Percentiles rank a stretch among this genome's conserved stretches.
These are phyloP conservation scores for Columba livia DNA, from an alignment of 2,113 vertebrate species.

Conservation along the genomic window DNA sequence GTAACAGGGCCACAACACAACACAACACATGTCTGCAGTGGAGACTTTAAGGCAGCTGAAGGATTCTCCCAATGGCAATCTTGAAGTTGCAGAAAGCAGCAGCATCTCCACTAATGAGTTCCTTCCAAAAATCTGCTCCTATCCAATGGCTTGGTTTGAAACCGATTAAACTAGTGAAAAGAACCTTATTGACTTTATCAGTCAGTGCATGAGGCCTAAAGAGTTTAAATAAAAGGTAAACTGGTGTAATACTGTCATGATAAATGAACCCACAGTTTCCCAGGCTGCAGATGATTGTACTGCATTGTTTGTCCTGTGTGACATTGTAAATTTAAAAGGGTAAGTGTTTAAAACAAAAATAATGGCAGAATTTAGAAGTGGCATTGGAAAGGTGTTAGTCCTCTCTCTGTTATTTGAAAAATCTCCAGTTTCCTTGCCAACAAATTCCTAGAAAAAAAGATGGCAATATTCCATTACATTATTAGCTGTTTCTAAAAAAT, in stretches of 20 bases:
- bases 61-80: not conserved
- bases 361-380: conserved; percentile 18
- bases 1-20: not conserved
- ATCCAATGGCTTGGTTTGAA: not conserved
- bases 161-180: not conserved
- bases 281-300: not conserved
- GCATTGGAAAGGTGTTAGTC: not conserved
- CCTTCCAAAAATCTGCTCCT: conserved; percentile 3
- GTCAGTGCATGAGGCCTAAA: not conserved
- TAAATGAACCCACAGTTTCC: not conserved
- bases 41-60: not conserved
- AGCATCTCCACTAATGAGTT: not conserved
- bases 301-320: not conserved
- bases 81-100: not conserved
- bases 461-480: conserved; percentile 47
- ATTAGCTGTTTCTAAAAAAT: conserved; percentile 48
- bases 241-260: not conserved
- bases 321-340: not conserved
- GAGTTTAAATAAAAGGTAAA: not conserved
- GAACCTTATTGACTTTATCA: not conserved
- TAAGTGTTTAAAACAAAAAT: not conserved
- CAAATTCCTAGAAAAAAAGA: conserved; percentile 57
- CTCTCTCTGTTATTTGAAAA: conserved; percentile 38
- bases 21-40: not conserved
- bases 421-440: conserved; percentile 48